These are phyloP conservation scores for Asbolus verrucosus DNA, from an alignment of 1,140 invertebrate species.

Conservation along the genomic window DNA sequence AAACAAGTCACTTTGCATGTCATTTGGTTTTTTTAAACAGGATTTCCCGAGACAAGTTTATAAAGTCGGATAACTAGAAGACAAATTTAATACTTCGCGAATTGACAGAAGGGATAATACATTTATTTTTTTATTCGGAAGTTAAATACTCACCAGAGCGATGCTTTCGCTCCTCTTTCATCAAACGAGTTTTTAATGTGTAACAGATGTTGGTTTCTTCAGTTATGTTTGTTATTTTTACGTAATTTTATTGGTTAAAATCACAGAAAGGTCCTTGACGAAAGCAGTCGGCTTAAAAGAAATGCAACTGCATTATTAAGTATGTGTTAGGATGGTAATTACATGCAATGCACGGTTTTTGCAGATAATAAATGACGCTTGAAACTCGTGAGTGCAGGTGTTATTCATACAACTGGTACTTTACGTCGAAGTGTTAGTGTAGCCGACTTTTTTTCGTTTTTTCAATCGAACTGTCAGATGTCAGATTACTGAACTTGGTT, in stretches of 20 bases:
- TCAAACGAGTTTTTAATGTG: conserved; percentile 23
- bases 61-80: conserved; percentile 29
- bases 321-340: conserved; percentile 32
- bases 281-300: conserved; percentile 13
- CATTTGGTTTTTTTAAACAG: conserved; percentile 34
- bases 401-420: conserved; percentile 1
- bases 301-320: conserved; percentile 25
- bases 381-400: conserved; percentile 23
- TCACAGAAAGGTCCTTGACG: conserved; percentile 35
- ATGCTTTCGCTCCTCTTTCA: conserved; percentile 25
- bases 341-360: conserved; percentile 25
- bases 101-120: not conserved
- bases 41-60: conserved; percentile 40
- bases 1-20: conserved; percentile 36
- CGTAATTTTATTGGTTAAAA: conserved; percentile 40
- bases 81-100: not conserved
- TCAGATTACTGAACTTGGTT: too few relatives aligned
- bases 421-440: conserved; percentile 4
- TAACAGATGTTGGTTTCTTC: conserved; percentile 38
- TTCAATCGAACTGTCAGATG: too few relatives aligned
- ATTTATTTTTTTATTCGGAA: too few relatives aligned
- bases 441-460: not conserved
- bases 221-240: conserved; percentile 31
- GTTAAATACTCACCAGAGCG: too few relatives aligned
- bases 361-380: conserved; percentile 28